Base-by-base conservation (phyloP, 2,113 vertebrate genomes). In the Psittacula cyanocephala region DNA sequence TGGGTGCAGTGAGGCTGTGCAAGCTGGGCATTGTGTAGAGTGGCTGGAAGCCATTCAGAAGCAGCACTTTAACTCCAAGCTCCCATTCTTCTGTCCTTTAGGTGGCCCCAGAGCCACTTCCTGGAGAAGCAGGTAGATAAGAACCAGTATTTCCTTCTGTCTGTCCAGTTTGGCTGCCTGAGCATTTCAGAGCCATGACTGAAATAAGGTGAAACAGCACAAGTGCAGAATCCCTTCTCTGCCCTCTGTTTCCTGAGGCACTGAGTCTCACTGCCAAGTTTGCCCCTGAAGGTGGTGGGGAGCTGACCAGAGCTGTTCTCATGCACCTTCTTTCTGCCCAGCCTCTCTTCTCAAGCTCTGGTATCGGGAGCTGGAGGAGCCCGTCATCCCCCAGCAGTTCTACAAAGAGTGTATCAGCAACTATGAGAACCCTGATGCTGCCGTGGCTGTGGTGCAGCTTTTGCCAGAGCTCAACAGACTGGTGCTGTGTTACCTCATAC, bases 351-450 rank as follows among this genome's bases (percentile, higher is more conserved):
- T 99, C 96, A 99, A 99, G 96, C 98, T 99, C 33, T 99, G 99
- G 99, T 99, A 99, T 78, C 98, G 99, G 15, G 99, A 99, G 94
- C 96, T 99, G 96, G 99, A 99, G 93, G 99, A 99, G 82, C 99
- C 99, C 0, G 98, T 99, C 39, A 99, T 99, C 79, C 99, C 99
- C 8, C 98, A 98, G 97, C 97, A 98, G 95, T 99, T 99, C 97
- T 99, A 99, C 95, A 98, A 97, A 69, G 98, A 99, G 93, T 99
- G 99, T 28, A 98, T 99, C 92, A 98, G 91, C 85, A 99, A 98
- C 98, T 99, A 98, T 9, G 98, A 99, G 60, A 98, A 99, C 93
- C 98, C 99, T 0, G 98, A 98, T 1, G 98, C 98, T 3, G 99
- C 99, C 7, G 98, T 99, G 49, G 97, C 98, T 2, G 98, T 99